These are phyloP conservation scores for Melitaea cinxia DNA, from an alignment of 1,140 invertebrate species.

Conservation along the genomic window DNA sequence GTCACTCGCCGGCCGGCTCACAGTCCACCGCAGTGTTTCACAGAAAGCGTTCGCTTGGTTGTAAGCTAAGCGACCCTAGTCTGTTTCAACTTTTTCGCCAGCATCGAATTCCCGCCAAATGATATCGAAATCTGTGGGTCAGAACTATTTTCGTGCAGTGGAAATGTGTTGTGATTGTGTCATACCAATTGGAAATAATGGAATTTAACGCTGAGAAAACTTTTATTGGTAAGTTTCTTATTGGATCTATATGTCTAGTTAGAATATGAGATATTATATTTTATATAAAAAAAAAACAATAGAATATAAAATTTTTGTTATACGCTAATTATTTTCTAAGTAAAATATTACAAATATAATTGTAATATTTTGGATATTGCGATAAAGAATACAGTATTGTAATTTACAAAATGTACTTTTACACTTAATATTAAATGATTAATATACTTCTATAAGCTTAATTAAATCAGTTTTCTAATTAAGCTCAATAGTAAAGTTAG, in stretches of 20 bases:
- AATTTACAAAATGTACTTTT: too few species aligned
- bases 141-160: constrained; percentile 35
- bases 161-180: constrained; percentile 33
- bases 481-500: too few species aligned
- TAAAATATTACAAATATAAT: too few species aligned
- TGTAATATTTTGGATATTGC: too few species aligned
- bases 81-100: constrained; percentile 71
- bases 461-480: too few species aligned
- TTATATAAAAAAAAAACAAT: too few species aligned
- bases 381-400: too few species aligned
- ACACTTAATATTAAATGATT: too few species aligned
- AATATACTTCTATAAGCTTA: too few species aligned
- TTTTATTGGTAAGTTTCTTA: constrained; percentile 24
- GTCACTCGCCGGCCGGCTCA: constrained; percentile 56
- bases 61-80: constrained; percentile 28
- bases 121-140: constrained; percentile 42
- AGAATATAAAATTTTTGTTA: too few species aligned
- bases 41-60: constrained; percentile 47
- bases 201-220: constrained; percentile 17
- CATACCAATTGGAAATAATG: constrained; percentile 20
- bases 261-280: not conserved
- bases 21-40: constrained; percentile 58
- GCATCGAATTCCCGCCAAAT: constrained; percentile 65
- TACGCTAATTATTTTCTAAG: too few species aligned
- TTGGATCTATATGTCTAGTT: constrained; percentile 10